Evolutionary conservation across 2,888 invertebrate genomes (phyloP).

Genomic region (Dasypolia templi): DNA sequence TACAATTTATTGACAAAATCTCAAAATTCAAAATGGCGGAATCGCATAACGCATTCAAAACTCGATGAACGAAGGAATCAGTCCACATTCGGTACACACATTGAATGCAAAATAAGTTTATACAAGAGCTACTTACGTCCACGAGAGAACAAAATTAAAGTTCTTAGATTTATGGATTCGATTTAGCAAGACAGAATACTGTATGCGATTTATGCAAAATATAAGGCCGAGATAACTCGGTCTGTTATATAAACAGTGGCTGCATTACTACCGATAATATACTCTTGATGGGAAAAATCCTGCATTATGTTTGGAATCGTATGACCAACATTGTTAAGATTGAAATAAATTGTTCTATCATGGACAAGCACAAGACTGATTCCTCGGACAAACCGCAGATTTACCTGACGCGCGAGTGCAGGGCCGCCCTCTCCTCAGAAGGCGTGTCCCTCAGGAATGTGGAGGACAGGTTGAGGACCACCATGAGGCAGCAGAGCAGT

Average conservation of each 20-base stretch:
- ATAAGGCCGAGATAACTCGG: not conserved
- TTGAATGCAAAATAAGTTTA: constrained; percentile 32
- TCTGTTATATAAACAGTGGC: not conserved
- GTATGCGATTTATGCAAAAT: not conserved
- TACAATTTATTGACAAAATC: constrained; percentile 38
- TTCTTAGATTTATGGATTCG: not conserved
- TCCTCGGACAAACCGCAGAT: constrained; percentile 49
- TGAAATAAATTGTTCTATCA: constrained; percentile 29
- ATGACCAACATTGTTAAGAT: not conserved
- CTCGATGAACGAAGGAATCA: constrained; percentile 43
- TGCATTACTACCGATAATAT: not conserved
- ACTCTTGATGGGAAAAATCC: not conserved
- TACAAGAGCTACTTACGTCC: constrained; percentile 23
- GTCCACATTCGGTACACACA: constrained; percentile 29
- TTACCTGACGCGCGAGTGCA: constrained; percentile 89
- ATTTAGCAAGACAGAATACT: not conserved
- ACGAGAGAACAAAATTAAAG: constrained; percentile 33
- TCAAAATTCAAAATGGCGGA: constrained; percentile 39
- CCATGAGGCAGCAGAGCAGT: constrained; percentile 97
- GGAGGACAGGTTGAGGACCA: constrained; percentile 96
- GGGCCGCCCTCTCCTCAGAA: constrained; percentile 90
- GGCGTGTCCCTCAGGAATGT: constrained; percentile 92
- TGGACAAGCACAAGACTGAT: constrained; percentile 24
- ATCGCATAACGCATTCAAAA: constrained; percentile 36
- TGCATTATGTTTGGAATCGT: not conserved